Evolutionary conservation across 23 tunicate species (phyloP).

Genomic region (Oikopleura vanhoeffeni): DNA sequence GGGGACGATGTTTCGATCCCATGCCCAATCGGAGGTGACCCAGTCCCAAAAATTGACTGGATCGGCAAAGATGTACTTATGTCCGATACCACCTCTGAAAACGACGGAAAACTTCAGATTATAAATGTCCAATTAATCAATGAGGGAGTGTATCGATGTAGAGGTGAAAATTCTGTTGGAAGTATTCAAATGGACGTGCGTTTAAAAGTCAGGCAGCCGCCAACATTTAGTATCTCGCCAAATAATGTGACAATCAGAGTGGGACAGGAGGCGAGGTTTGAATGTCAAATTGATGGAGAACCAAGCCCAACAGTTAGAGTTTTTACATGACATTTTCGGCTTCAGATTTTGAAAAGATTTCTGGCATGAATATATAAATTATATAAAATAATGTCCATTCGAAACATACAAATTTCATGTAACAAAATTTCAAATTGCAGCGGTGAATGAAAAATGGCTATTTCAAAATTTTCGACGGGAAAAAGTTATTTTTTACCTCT

Average conservation of each 20-base stretch:
- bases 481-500: neutral
- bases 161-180: neutral
- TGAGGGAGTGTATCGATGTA: neutral
- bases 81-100: neutral
- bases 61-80: neutral
- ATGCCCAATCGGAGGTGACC: neutral
- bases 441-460: no score
- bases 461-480: neutral
- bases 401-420: no score
- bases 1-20: neutral
- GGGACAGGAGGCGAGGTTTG: neutral
- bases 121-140: neutral
- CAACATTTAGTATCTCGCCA: neutral
- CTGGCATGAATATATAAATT: no score
- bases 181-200: neutral
- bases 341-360: no score
- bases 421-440: no score
- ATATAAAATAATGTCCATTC: no score
- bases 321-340: no score
- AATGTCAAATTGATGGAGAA: neutral
- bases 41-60: neutral
- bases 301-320: neutral
- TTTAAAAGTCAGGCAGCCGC: neutral
- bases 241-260: neutral
- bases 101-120: neutral